phyloP scores from a whole-genome alignment of 2,113 vertebrate species.

The Ammodramus savannarum region DNA sequence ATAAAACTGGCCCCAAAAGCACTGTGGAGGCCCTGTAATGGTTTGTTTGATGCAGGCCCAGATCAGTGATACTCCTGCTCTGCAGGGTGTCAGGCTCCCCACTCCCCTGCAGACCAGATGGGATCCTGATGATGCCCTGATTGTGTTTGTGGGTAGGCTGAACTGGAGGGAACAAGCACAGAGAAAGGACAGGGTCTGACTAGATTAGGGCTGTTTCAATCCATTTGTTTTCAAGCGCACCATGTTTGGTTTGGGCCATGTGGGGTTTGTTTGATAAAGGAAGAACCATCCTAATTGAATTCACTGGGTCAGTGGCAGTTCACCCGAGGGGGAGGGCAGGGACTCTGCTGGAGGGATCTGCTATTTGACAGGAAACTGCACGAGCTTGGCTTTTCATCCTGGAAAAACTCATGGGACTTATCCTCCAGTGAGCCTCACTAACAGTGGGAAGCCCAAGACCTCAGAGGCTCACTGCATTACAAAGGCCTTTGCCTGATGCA shows the following conservation, averaged over 20 bases:
- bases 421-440: not conserved
- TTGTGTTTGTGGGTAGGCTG: not conserved
- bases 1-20: not conserved
- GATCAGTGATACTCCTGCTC: not conserved
- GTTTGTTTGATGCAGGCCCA: not conserved
- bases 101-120: not conserved
- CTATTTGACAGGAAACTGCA: not conserved
- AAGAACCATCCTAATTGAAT: slow-evolving; percentile 61
- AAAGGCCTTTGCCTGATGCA: not conserved
- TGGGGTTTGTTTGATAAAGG: slow-evolving; percentile 59
- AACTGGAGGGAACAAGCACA: not conserved
- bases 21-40: rapidly evolving
- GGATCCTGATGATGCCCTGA: not conserved
- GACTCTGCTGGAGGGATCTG: not conserved
- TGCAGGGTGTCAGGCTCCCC: not conserved
- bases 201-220: not conserved
- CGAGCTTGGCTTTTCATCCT: not conserved
- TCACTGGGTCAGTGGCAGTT: slow-evolving; percentile 52
- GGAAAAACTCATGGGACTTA: not conserved
- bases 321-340: not conserved
- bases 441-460: not conserved
- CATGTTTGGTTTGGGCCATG: slow-evolving; percentile 61
- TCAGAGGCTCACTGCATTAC: not conserved
- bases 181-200: not conserved
- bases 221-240: slow-evolving; percentile 42